Evolutionary conservation across 2,797 vertebrate species (phyloP).

Genomic region (Dendrocincla tyrannina): DNA sequence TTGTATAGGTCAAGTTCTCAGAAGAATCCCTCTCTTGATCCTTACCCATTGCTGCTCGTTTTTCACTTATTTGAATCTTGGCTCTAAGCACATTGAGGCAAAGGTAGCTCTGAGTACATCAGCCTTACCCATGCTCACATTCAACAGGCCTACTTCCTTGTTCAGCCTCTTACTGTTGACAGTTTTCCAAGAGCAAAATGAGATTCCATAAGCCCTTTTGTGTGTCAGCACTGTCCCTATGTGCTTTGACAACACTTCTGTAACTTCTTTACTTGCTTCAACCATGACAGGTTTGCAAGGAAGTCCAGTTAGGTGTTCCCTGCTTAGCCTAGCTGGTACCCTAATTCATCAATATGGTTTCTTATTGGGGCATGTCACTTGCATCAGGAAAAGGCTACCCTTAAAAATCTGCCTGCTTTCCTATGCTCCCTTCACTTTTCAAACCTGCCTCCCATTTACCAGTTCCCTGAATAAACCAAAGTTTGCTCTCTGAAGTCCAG

Average conservation of each 20-base stretch:
- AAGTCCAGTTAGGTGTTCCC: background rate
- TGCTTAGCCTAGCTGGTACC: accelerated
- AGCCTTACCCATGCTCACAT: background rate
- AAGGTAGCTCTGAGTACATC: background rate
- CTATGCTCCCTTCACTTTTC: background rate
- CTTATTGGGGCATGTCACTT: background rate
- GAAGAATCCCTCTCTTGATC: background rate
- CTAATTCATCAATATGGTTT: background rate
- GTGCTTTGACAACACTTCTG: background rate
- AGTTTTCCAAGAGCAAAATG: background rate
- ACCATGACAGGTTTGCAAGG: background rate
- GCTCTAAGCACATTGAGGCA: background rate
- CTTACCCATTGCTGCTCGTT: background rate
- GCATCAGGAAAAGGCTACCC: background rate
- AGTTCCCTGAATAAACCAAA: background rate
- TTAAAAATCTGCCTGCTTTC: background rate
- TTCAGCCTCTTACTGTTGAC: background rate
- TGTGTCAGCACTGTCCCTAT: background rate
- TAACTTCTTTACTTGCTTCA: background rate
- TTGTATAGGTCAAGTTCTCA: background rate
- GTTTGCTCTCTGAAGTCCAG: background rate
- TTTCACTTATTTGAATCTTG: background rate
- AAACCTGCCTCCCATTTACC: background rate
- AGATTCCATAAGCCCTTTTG: background rate
- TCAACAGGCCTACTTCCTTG: background rate